A percentile compares a stretch with the other conserved stretches of the same genome.
phyloP scores from a whole-genome alignment of 2,888 invertebrate species.

The Troglohyphantes excavatus region DNA sequence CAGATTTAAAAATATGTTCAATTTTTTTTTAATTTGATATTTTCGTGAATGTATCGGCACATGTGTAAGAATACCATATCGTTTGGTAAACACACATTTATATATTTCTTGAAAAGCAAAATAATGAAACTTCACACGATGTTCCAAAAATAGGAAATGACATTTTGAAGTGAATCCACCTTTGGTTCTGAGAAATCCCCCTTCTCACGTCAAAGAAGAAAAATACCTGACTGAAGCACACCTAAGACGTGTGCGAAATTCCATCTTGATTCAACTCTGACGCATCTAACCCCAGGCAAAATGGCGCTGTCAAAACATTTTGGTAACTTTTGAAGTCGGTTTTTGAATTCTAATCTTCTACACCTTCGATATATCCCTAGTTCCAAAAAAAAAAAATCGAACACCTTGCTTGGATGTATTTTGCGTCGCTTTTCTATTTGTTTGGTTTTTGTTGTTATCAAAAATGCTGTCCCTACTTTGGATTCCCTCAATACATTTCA shows the following conservation, averaged over 20 bases:
- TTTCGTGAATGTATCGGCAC: too few relatives aligned
- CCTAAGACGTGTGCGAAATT: constrained; percentile 3
- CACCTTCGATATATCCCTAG: not conserved
- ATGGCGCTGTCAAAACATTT: constrained; percentile 54
- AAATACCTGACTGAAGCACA: not conserved
- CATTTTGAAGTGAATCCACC: not conserved
- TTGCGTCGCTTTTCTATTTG: not conserved
- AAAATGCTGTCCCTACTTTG: not conserved
- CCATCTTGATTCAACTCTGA: constrained; percentile 17
- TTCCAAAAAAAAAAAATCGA: not conserved
- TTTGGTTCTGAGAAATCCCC: not conserved
- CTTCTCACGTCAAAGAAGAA: not conserved
- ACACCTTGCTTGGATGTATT: not conserved
- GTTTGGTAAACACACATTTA: too few relatives aligned
- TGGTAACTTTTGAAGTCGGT: not conserved
- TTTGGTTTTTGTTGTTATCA: not conserved
- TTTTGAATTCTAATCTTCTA: constrained; percentile 24
- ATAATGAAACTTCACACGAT: not conserved
- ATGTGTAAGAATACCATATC: too few relatives aligned
- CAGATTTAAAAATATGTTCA: too few relatives aligned
- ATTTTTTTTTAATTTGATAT: too few relatives aligned
- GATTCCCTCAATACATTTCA: not conserved
- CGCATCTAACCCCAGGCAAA: constrained; percentile 13
- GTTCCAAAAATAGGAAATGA: not conserved
- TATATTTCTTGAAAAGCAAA: too few relatives aligned